Conservation (phyloP, 2,888 invertebrate species). For the Drosophila falleni region DNA sequence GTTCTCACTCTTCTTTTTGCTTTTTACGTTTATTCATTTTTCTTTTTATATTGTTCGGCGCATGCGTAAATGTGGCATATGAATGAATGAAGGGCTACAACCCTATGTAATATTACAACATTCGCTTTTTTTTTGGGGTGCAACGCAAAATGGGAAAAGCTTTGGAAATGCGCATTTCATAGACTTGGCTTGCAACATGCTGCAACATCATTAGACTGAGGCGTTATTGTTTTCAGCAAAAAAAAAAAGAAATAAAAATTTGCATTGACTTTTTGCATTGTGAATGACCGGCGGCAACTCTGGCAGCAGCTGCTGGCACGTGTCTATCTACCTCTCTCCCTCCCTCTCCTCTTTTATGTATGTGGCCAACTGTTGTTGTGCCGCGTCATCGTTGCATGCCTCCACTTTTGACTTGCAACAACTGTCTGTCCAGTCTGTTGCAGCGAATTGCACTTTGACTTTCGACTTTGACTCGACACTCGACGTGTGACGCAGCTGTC, state of each 20-base stretch:
- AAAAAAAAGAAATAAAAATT: slow-evolving; percentile 12
- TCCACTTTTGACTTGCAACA: slow-evolving; percentile 30
- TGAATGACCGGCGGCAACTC: slow-evolving; percentile 36
- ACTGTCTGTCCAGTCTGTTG: slow-evolving; percentile 9
- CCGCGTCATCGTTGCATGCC: slow-evolving; percentile 47
- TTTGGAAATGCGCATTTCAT: slow-evolving; percentile 43
- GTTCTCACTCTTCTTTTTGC: slow-evolving; percentile 3
- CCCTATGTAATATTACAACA: slow-evolving; percentile 52
- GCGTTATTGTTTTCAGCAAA: slow-evolving; percentile 5
- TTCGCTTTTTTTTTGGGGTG: slow-evolving; percentile 38
- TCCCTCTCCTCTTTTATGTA: neutral
- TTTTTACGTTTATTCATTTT: slow-evolving; percentile 33
- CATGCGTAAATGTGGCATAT: slow-evolving; percentile 27
- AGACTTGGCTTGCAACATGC: slow-evolving; percentile 27
- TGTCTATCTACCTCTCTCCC: slow-evolving; percentile 3
- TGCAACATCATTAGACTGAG: slow-evolving; percentile 30
- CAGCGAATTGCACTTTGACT: slow-evolving; percentile 49
- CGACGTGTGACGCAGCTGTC: slow-evolving; percentile 43
- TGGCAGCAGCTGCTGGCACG: slow-evolving; percentile 45
- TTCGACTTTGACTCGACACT: slow-evolving; percentile 12
- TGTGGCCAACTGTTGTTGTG: slow-evolving; percentile 69
- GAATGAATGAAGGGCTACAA: slow-evolving; percentile 22
- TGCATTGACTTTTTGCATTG: slow-evolving; percentile 60
- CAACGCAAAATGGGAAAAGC: slow-evolving; percentile 30
- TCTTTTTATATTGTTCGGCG: slow-evolving; percentile 24